Conservation (phyloP, 2,113 vertebrate genomes). For the Pollimyrus isidori region DNA sequence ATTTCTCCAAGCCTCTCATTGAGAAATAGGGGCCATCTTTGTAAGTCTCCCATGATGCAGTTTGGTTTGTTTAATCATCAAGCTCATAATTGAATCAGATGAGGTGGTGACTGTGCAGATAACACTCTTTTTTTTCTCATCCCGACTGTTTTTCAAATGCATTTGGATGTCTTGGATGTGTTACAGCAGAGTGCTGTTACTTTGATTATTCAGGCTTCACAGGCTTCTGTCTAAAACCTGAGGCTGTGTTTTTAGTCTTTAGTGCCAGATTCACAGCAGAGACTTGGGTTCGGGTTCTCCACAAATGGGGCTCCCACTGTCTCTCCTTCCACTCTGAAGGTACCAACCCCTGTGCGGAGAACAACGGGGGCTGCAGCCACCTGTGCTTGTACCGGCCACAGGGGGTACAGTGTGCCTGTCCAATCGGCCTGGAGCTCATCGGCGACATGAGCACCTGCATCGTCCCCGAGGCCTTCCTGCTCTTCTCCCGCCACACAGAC, state of each 20-base stretch:
- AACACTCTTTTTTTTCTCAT: neutral
- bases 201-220: neutral
- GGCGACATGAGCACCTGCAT: constrained; percentile 87
- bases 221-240: neutral
- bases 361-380: constrained; percentile 86
- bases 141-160: neutral
- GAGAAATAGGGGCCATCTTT: neutral
- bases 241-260: neutral
- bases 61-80: neutral
- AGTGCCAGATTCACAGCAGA: neutral
- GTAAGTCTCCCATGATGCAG: neutral
- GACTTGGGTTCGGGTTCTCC: neutral
- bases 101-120: neutral
- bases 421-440: constrained; percentile 88
- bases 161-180: neutral
- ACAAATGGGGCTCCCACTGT: neutral
- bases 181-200: neutral
- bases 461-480: constrained; percentile 87
- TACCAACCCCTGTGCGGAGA: constrained; percentile 79
- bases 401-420: constrained; percentile 83
- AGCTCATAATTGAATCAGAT: neutral
- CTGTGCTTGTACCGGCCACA: constrained; percentile 80
- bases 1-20: neutral
- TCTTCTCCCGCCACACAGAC: constrained; percentile 89
- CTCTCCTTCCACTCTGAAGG: constrained; percentile 50